Evolutionary conservation across 1,140 invertebrate species (phyloP).

Genomic region (Drosophila bocqueti): DNA sequence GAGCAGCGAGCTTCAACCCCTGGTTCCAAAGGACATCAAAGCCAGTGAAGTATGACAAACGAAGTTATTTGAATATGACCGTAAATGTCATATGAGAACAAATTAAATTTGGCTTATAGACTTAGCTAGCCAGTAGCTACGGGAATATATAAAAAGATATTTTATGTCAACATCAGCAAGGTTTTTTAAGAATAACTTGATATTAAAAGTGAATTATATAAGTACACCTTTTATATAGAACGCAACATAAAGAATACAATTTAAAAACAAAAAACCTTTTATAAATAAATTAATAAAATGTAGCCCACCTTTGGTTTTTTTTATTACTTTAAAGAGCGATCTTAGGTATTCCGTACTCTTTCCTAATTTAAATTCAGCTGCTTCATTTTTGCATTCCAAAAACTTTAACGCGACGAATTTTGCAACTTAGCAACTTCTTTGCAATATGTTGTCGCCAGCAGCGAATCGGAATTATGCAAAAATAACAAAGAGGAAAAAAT

Average conservation of each 20-base stretch:
- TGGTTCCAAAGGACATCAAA: constrained; percentile 63
- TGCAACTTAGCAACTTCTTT: constrained; percentile 50
- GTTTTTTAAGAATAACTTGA: background rate
- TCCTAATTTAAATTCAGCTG: constrained; percentile 14
- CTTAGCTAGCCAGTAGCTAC: constrained; percentile 21
- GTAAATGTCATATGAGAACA: constrained; percentile 75
- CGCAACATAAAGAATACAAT: background rate
- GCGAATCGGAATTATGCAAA: constrained; percentile 76
- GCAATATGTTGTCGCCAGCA: constrained; percentile 74
- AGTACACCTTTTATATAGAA: background rate
- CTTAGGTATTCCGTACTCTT: background rate
- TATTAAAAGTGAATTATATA: too few species aligned
- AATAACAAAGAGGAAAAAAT: constrained; percentile 61
- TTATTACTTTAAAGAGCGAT: background rate
- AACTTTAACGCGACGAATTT: constrained; percentile 29
- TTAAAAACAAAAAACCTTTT: background rate
- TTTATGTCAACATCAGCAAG: constrained; percentile 17
- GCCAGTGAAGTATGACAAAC: constrained; percentile 75
- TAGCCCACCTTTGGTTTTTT: background rate
- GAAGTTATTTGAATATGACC: constrained; percentile 78
- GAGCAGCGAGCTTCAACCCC: constrained; percentile 36
- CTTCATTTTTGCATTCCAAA: constrained; percentile 14
- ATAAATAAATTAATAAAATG: too few species aligned
- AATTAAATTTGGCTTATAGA: constrained; percentile 78
- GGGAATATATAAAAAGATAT: constrained; percentile 15